Evolutionary conservation across 2,797 vertebrate species (phyloP).

Genomic region (Sciurus carolinensis): DNA sequence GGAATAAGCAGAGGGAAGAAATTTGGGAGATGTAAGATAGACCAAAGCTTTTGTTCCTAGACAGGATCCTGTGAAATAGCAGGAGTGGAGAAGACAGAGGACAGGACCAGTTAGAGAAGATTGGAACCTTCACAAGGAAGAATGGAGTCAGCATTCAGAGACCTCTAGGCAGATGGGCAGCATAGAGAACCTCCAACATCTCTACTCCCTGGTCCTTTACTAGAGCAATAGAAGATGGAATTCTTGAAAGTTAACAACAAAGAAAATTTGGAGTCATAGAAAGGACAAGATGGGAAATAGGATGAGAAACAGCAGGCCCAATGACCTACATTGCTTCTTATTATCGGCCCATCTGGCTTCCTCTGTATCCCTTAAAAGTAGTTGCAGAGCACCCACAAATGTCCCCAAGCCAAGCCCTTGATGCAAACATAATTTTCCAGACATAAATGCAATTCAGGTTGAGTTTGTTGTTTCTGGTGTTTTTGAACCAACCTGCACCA

Average conservation of each 20-base stretch:
- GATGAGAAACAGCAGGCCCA: background rate
- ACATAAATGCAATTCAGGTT: background rate
- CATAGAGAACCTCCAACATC: background rate
- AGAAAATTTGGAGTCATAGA: background rate
- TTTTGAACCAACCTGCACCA: constrained; percentile 21
- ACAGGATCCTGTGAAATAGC: background rate
- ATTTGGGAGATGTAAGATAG: background rate
- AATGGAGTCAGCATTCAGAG: background rate
- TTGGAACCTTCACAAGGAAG: background rate
- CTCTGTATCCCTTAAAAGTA: background rate
- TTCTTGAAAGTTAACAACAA: background rate
- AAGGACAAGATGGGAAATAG: background rate
- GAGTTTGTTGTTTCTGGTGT: background rate
- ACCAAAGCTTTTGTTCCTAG: background rate
- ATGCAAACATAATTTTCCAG: background rate
- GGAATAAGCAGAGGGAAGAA: background rate
- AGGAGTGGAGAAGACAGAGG: background rate
- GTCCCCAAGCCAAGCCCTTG: background rate
- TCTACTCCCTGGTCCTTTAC: background rate
- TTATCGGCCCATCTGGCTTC: background rate
- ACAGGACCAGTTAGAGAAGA: background rate
- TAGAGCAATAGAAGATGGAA: background rate
- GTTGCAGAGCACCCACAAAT: background rate
- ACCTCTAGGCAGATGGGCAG: background rate
- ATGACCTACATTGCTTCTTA: background rate